Evolutionary conservation across 2,888 invertebrate genomes (phyloP), one percentile per base, ranked within the genome.

Genomic region (Drosophila lacicola): DNA sequence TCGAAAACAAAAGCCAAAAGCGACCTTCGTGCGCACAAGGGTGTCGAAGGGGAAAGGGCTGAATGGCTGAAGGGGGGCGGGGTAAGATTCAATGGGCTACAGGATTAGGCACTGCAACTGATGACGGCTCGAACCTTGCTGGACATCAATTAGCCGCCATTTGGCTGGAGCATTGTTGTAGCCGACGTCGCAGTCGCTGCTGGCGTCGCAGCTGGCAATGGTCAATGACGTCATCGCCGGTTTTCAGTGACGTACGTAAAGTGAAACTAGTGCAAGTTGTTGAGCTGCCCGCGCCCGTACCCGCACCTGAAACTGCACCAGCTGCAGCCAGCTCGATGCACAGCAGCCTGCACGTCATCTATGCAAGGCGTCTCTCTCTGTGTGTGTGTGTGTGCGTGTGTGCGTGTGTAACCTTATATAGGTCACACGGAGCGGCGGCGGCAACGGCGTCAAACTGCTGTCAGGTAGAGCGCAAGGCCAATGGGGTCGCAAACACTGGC

Each of bases 391-490:
- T n/a, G 11, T 42, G 36, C 19, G 17, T 37, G 53, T 54, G 39
- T 17, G 44, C 33, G n/a, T 41, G 46, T 53, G 63, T 63, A 76
- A 73, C 66, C 67, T 67, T 69, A 82, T 72, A 82, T 87, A 76
- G 88, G 88, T 87, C 88, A 87, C 37, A 51, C 11, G 46, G 36
- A 36, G 29, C 41, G 51, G 25, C 25, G 34, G 42, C 41, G 21
- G n/a, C 41, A 41, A 9, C 56, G 53, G 34, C 64, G 25, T 42
- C 37, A 63, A 82, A 66, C 69, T 70, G 82, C 85, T 88, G 76
- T 79, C 82, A 82, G 88, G 88, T 82, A 63, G 71, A 47, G 58
- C 55, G 44, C 73, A 75, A 87, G 88, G 82, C 80, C 85, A 75
- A 60, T 37, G 34, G 42, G 64, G 25, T 58, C 36, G 60, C 46